Evolutionary conservation across 2,797 vertebrate genomes (phyloP).

Genomic region (Geotria australis): DNA sequence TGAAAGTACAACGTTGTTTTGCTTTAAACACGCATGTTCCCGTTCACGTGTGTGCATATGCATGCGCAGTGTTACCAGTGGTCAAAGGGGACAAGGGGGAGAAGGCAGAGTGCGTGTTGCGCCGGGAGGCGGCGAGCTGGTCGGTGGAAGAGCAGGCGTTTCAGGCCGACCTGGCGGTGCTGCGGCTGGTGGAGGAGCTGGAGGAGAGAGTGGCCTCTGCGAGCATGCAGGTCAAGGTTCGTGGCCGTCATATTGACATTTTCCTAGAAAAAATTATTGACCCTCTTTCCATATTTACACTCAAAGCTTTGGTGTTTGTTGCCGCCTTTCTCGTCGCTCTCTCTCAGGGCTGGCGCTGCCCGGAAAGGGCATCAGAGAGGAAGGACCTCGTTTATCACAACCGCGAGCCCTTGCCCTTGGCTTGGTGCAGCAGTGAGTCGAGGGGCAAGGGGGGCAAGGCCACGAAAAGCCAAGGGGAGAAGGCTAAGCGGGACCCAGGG

Average conservation of each 20-base stretch:
- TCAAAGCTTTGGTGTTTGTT: too few species aligned
- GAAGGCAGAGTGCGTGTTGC: conserved; percentile 8
- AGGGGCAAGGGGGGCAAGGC: too few species aligned
- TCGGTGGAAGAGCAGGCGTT: conserved; percentile 65
- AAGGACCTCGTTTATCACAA: conserved; percentile 93
- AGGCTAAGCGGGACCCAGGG: neutral
- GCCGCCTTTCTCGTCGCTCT: too few species aligned
- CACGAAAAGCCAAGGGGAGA: neutral
- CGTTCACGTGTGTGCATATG: too few species aligned
- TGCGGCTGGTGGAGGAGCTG: conserved; percentile 64
- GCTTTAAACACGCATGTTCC: too few species aligned
- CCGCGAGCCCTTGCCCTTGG: conserved; percentile 40
- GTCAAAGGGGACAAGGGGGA: conserved; percentile 22
- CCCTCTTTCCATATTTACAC: too few species aligned
- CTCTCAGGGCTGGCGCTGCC: conserved; percentile 65
- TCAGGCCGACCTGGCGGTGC: conserved; percentile 43
- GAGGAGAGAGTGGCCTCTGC: conserved; percentile 58
- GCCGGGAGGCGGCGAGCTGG: conserved; percentile 42
- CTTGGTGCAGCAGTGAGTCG: too few species aligned
- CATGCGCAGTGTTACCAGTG: conserved; percentile 18
- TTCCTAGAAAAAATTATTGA: too few species aligned
- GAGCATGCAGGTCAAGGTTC: conserved; percentile 60
- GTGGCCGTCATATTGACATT: neutral
- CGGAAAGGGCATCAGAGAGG: conserved; percentile 72
- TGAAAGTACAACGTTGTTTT: too few species aligned